Conservation (phyloP, 2,888 invertebrate genomes). For the Cheilosia vulpina region DNA sequence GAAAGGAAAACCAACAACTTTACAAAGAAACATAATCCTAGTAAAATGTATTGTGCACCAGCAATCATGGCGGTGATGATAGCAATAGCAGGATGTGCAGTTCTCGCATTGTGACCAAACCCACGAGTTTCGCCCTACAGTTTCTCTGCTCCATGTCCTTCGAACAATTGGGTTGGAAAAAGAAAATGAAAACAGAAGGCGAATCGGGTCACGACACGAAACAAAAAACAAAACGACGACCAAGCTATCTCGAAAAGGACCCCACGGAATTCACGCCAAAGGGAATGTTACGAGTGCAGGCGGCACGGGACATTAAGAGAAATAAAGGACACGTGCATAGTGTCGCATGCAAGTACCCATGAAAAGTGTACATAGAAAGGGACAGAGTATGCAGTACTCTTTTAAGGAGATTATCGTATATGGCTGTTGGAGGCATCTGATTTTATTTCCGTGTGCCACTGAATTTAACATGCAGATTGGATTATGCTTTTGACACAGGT, state of each 20-base stretch:
- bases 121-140: conserved; percentile 43
- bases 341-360: conserved; percentile 30
- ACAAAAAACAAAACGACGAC: conserved; percentile 9
- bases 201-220: conserved; percentile 31
- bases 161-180: conserved; percentile 53
- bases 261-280: conserved; percentile 32
- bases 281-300: conserved; percentile 28
- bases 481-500: conserved; percentile 37
- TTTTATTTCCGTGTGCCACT: conserved; percentile 16
- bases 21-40: conserved; percentile 68
- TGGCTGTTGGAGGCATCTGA: neutral
- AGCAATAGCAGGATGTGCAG: conserved; percentile 69
- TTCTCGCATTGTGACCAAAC: conserved; percentile 44
- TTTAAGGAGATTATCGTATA: no score
- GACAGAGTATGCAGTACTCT: neutral
- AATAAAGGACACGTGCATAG: conserved; percentile 48
- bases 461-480: conserved; percentile 25
- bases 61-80: conserved; percentile 70
- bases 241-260: conserved; percentile 43
- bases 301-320: conserved; percentile 26
- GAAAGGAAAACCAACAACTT: conserved; percentile 46
- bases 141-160: conserved; percentile 64
- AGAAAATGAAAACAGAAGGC: conserved; percentile 50
- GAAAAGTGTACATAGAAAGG: conserved; percentile 31
- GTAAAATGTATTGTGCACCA: conserved; percentile 70